Base-by-base conservation (phyloP, 1,140 invertebrate species). In the Metopolophium dirhodum region DNA sequence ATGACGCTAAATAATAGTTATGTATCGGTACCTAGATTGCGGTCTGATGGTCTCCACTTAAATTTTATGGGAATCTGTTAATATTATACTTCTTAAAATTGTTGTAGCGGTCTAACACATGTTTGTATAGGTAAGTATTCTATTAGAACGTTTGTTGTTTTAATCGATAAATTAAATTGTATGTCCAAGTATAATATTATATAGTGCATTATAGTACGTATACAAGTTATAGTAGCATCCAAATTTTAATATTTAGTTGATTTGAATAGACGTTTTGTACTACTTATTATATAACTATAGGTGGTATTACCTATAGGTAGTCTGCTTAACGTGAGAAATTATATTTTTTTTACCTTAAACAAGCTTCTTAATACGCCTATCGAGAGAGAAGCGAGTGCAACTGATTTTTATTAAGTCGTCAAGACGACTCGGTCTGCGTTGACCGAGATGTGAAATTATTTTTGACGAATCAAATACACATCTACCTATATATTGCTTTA, bases 371-470 rank as follows among this genome's bases (percentile, higher is more conserved):
- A 51, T 30, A 68, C 41, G 26, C 11, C 3, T 57, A 57, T 61
- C 9, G 30, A 14, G 18, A 18, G 14, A 18, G 61, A n/a, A 35
- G 61, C 61, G n/a, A n/a, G n/a, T 35, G 11, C 14, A n/a, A 18
- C 61, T n/a, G 30, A n/a, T 77, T 77, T 77, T n/a, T 77, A 77
- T 77, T n/a, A n/a, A 77, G 61, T 77, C n/a, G 61, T 77, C n/a
- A 18, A n/a, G n/a, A 77, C 7, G n/a, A 77, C n/a, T 77, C 51
- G 6, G 6, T 77, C n/a, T 77, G 14, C 30, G 61, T 77, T 35
- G 18, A n/a, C n/a, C n/a, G 61, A 77, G 30, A 77, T 77, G 30
- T 35, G 61, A 77, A 77, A n/a, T 77, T 77, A 77, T n/a, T 77
- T 77, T n/a, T 77, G 14, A 77, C 14, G 30, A 77, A 77, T 77